A percentile compares a stretch with the other conserved stretches of the same genome.
These are phyloP conservation scores for Julus scandinavius DNA, from an alignment of 2,888 invertebrate genomes.

Conservation along the genomic window DNA sequence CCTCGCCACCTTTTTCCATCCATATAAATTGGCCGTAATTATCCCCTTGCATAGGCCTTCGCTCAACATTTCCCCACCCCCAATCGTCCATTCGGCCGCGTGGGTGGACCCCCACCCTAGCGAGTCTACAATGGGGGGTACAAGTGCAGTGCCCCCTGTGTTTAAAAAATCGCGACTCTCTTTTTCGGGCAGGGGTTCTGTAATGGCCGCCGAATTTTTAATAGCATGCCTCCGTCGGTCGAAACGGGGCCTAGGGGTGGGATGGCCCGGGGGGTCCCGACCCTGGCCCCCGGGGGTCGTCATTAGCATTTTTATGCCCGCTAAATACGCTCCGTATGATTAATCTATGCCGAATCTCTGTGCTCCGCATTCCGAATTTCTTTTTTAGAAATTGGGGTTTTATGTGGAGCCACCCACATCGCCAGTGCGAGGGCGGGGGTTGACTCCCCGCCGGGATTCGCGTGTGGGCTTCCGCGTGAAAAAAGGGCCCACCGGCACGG, in stretches of 20 bases:
- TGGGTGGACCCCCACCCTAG: slow-evolving; percentile 15
- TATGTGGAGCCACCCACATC: slow-evolving; percentile 7
- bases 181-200: background rate
- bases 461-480: background rate
- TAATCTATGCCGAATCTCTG: background rate
- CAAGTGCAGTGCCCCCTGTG: slow-evolving; percentile 34
- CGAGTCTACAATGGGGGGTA: background rate
- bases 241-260: background rate
- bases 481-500: background rate
- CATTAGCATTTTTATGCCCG: slow-evolving; percentile 38
- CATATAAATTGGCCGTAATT: background rate
- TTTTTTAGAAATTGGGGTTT: slow-evolving; percentile 5
- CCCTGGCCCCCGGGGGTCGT: background rate
- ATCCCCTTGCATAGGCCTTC: background rate
- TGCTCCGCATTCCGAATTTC: background rate
- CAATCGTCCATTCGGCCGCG: background rate
- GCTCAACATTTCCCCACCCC: background rate
- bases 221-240: background rate
- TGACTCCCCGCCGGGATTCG: background rate
- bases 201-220: background rate
- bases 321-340: background rate
- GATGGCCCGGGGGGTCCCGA: slow-evolving; percentile 12
- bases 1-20: too few species aligned
- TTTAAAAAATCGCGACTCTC: background rate
- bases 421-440: background rate